Conservation (phyloP, 2,797 vertebrate species). For the Delichon dasypus region DNA sequence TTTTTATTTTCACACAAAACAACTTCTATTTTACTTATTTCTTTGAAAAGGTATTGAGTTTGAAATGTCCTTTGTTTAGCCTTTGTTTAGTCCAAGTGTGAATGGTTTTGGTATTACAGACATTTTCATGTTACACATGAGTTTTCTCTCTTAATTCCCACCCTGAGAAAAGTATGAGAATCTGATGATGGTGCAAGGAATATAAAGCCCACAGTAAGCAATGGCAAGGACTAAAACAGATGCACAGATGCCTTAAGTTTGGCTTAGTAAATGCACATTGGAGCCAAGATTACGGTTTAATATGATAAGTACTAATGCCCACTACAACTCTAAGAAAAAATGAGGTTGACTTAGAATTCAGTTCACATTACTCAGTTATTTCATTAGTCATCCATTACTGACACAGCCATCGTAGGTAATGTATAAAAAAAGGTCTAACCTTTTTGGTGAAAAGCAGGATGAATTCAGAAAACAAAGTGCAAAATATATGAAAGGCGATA, state of each 20-base stretch:
- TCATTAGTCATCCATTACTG: background rate
- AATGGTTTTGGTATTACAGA: background rate
- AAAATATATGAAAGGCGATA: background rate
- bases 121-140: background rate
- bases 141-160: background rate
- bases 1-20: constrained; percentile 54
- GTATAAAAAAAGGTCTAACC: background rate
- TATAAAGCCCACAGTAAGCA: background rate
- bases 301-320: background rate
- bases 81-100: background rate
- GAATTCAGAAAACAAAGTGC: background rate
- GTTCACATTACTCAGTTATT: background rate
- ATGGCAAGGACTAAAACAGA: background rate
- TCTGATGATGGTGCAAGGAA: background rate
- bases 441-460: background rate
- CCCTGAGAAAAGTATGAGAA: background rate
- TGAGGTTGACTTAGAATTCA: background rate
- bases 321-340: background rate
- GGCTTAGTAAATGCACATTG: background rate
- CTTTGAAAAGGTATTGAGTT: background rate
- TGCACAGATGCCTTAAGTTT: background rate
- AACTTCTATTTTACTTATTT: background rate
- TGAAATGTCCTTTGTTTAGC: background rate
- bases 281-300: background rate
- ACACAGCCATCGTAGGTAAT: background rate